Evolutionary conservation across 1,140 invertebrate genomes (phyloP).

Genomic region (Drosophila novamexicana): DNA sequence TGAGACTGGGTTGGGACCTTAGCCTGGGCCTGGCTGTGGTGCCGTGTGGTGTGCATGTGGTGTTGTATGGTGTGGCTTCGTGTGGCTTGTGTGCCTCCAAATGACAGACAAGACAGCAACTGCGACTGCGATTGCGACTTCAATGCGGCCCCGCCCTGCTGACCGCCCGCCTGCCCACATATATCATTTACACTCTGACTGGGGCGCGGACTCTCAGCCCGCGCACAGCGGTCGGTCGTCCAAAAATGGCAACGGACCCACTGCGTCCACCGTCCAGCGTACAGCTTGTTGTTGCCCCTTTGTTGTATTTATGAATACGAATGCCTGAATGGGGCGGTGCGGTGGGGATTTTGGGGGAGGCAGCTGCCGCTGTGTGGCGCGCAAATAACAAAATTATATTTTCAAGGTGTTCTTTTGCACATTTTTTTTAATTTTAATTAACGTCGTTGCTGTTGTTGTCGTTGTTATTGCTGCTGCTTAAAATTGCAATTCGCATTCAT

Average conservation of each 20-base stretch:
- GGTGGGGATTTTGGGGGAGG: constrained; percentile 12
- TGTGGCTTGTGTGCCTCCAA: constrained; percentile 61
- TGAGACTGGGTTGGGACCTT: constrained; percentile 31
- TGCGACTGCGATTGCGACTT: constrained; percentile 21
- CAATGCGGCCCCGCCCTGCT: constrained; percentile 11
- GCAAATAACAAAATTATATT: constrained; percentile 81
- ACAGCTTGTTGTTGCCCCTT: constrained; percentile 26
- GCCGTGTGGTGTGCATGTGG: constrained; percentile 6
- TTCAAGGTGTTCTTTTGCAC: constrained; percentile 78
- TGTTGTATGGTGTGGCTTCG: constrained; percentile 1
- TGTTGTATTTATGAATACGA: constrained; percentile 52
- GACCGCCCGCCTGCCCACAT: constrained; percentile 51
- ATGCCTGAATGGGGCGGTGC: neutral
- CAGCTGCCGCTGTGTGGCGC: constrained; percentile 53
- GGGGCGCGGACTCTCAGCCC: constrained; percentile 48
- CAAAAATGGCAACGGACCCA: constrained; percentile 71
- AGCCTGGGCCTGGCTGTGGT: constrained; percentile 14
- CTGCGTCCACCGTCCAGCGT: constrained; percentile 22
- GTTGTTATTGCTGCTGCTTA: constrained; percentile 54
- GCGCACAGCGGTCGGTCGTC: constrained; percentile 74
- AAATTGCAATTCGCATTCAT: constrained; percentile 69
- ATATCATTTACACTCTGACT: constrained; percentile 77
- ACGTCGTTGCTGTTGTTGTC: constrained; percentile 27
- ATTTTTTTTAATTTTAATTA: constrained; percentile 66
- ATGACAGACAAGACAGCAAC: constrained; percentile 73